Evolutionary conservation across 2,888 invertebrate genomes (phyloP), one percentile per base, ranked within the genome.

Genomic region (Callinectes sapidus): DNA sequence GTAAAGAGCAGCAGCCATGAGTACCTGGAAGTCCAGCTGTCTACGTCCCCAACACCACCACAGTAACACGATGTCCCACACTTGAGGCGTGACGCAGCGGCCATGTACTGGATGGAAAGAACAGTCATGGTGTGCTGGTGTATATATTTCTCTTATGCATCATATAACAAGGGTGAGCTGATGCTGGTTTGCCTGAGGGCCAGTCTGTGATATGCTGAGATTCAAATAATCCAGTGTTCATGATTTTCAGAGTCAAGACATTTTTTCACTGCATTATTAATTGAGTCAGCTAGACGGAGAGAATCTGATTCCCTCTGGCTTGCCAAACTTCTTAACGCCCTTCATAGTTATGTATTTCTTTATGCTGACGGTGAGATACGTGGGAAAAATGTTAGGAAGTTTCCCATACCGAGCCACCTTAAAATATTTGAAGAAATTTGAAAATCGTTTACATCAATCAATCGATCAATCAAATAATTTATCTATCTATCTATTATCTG

Each of bases 191-290:
- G 71, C 23, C 71, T n/a, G 71, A 18, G 23, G 71, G 71, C n/a
- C 23, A 71, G 71, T 71, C 71, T 71, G 61, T 18, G 71, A 71
- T 71, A 8, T 23, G 10, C 71, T 23, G 23, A n/a, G 28, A n/a
- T 71, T 71, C 71, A n/a, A 71, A 71, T 71, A 71, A 71, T 71
- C 28, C 23, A 71, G 71, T 71, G 28, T 71, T 8, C 71, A 71
- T 71, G 71, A n/a, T n/a, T 71, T n/a, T 71, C 71, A 71, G 71
- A 71, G 18, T 71, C 28, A n/a, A 23, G 23, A 71, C 28, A n/a
- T 71, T 71, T 71, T n/a, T 71, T 71, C 71, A 71, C n/a, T 71
- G 71, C 28, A 71, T 71, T 71, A 71, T 71, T n/a, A 71, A 71
- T 28, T n/a, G 28, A 71, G 71, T n/a, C 71, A 71, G 71, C 16